A percentile compares a stretch with the other conserved stretches of the same genome.
These are phyloP conservation scores for Elymnias hypermnestra DNA, from an alignment of 1,140 invertebrate genomes.

Conservation along the genomic window DNA sequence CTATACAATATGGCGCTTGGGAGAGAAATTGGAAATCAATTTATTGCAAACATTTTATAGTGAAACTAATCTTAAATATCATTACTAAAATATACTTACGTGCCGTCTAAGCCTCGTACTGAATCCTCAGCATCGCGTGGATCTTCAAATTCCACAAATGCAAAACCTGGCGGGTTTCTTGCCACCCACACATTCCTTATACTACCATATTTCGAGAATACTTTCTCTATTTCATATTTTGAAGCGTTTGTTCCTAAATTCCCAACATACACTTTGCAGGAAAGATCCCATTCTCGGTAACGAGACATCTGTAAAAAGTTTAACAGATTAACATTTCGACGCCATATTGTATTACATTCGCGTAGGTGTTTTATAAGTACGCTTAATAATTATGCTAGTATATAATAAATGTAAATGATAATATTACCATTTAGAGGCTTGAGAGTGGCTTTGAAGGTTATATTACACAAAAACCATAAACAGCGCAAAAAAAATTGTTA, in stretches of 20 bases:
- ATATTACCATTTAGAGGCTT: too few species aligned
- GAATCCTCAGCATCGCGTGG: conserved; percentile 97
- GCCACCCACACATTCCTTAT: conserved; percentile 98
- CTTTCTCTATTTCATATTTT: conserved; percentile 93
- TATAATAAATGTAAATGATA: too few species aligned
- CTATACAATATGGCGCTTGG: conserved; percentile 16
- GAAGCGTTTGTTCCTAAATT: conserved; percentile 94
- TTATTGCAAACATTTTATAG: background rate
- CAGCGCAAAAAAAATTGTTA: too few species aligned
- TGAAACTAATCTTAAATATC: too few species aligned
- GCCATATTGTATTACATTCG: conserved; percentile 23
- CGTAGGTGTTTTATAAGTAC: background rate
- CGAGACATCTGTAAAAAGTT: conserved; percentile 69
- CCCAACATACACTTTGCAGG: conserved; percentile 99
- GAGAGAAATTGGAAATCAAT: conserved; percentile 6
- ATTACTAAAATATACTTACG: conserved; percentile 81
- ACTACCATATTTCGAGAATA: conserved; percentile 96
- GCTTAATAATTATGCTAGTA: too few species aligned
- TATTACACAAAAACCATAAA: too few species aligned
- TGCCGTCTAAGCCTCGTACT: conserved; percentile 95
- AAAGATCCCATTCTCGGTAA: conserved; percentile 93
- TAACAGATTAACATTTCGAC: conserved; percentile 14
- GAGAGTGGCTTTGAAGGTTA: too few species aligned
- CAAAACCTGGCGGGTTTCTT: conserved; percentile 95
- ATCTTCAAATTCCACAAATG: conserved; percentile 99